These are phyloP conservation scores for Cantharis flavilabris DNA, from an alignment of 2,888 invertebrate species.

Conservation along the genomic window DNA sequence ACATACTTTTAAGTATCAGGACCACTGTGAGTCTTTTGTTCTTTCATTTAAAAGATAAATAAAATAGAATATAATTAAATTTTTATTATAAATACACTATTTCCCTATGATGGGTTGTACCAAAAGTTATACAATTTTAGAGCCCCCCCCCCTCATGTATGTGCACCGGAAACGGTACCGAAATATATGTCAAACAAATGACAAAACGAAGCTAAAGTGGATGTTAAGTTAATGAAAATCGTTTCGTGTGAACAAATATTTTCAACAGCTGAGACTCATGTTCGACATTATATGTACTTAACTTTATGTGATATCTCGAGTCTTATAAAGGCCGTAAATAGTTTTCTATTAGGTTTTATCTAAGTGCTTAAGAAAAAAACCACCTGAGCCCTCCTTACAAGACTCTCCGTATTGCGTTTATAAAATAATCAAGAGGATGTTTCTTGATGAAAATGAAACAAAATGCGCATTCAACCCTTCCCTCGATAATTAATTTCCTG, in stretches of 20 bases:
- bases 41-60: background rate
- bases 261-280: background rate
- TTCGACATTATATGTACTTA: conserved; percentile 23
- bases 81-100: background rate
- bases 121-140: no score
- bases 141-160: background rate
- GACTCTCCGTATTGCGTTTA: background rate
- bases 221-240: background rate
- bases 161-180: background rate
- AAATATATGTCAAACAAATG: background rate
- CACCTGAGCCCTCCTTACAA: conserved; percentile 14
- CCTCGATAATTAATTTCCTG: background rate
- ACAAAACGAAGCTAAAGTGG: background rate
- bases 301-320: conserved; percentile 7
- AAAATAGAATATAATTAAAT: background rate
- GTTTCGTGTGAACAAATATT: background rate
- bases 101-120: no score
- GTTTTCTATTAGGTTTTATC: conserved; percentile 5
- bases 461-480: background rate
- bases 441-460: background rate
- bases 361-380: conserved; percentile 21
- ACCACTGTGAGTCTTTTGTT: background rate
- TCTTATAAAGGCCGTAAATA: conserved; percentile 15
- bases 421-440: background rate
- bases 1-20: conserved; percentile 13